Base-by-base conservation (phyloP, 2,888 invertebrate genomes). In the Caenorhabditis parvicauda region DNA sequence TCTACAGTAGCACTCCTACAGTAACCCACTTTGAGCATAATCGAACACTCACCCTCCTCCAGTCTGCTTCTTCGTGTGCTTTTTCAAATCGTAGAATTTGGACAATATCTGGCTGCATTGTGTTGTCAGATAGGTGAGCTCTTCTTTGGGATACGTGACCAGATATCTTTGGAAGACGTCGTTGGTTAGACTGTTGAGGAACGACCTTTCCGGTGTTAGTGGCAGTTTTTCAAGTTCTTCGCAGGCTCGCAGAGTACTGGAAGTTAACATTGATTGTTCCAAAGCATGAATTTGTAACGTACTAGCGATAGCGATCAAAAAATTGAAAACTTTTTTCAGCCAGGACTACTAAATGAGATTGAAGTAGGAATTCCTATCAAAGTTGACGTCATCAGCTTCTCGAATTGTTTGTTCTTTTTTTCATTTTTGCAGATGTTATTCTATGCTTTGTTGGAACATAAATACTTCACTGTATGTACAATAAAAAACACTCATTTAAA, bases 21-120 rank as follows among this genome's bases (percentile, higher is more conserved):
- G n/a, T n/a, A n/a, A n/a, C n/a, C n/a, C n/a, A n/a, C n/a, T n/a
- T n/a, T n/a, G n/a, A n/a, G n/a, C n/a, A n/a, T n/a, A n/a, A n/a
- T n/a, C n/a, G n/a, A 17, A 24, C 17, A 12, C 44, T 22, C 25
- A 74, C 87, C 91, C 90, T 74, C 91, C 90, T 28, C 88, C 88
- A 37, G 93, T 88, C 79, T 89, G 90, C 79, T 91, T 91, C 83
- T 96, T 98, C 73, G 92, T 90, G 83, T 98, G 98, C 74, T 90
- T 90, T 82, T 92, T 92, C 28, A 89, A 89, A 39, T 89, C 89
- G 81, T 98, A 99, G 82, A 92, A 98, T 56, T 87, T 86, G 55
- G 89, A 88, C 35, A 96, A 84, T 61, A 90, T 87, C 7, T 85
- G 83, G 0, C 88, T 85, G 72, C 90, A 89, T 72, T 89, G 89